A percentile compares a stretch with the other conserved stretches of the same genome.
These are phyloP conservation scores for Apamea crenata DNA, from an alignment of 2,888 invertebrate species.

Conservation along the genomic window DNA sequence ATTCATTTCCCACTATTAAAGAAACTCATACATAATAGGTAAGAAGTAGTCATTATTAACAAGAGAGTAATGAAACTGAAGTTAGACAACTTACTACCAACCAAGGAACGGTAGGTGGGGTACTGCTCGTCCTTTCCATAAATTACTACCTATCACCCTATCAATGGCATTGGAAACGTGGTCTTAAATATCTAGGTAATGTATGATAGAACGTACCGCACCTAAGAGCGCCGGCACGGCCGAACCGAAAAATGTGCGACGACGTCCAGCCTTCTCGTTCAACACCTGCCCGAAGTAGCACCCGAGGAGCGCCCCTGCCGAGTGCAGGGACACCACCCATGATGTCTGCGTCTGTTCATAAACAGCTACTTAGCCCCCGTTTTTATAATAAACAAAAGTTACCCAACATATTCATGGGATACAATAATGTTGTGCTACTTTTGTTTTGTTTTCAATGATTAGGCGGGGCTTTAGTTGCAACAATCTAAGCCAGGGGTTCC, in stretches of 20 bases:
- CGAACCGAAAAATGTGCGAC: conserved; percentile 87
- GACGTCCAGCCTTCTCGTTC: conserved; percentile 90
- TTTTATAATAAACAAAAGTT: conserved; percentile 1
- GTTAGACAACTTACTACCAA: neutral
- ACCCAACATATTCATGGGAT: neutral
- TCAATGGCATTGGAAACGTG: neutral
- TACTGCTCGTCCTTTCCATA: no score
- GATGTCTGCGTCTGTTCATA: conserved; percentile 85
- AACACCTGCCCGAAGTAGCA: conserved; percentile 89
- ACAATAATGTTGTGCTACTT: neutral
- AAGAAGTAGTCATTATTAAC: neutral
- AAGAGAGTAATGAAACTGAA: neutral
- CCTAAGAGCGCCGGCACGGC: conserved; percentile 89
- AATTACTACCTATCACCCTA: neutral
- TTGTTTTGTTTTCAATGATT: conserved; percentile 4
- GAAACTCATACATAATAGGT: no score
- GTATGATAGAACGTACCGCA: conserved; percentile 84
- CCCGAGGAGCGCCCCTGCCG: conserved; percentile 90
- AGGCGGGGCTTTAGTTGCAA: neutral
- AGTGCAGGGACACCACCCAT: conserved; percentile 90
- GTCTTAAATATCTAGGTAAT: neutral
- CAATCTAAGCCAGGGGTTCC: neutral
- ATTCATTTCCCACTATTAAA: neutral
- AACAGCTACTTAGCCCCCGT: neutral
- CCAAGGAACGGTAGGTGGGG: neutral